Conservation (phyloP, 2,113 vertebrate species). For the Fregata magnificens region DNA sequence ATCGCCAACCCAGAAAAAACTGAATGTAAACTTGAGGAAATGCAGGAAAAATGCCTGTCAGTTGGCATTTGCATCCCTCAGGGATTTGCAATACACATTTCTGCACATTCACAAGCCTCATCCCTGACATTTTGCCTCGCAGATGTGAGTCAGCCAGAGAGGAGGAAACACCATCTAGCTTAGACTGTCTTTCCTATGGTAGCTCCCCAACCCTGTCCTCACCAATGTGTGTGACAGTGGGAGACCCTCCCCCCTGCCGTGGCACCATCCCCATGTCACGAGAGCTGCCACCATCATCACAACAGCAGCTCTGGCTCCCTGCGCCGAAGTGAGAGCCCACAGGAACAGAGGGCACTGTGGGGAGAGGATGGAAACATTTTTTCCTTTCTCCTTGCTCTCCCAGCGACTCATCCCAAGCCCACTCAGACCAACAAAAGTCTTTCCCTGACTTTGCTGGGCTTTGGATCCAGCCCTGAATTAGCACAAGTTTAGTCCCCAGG, state of each 20-base stretch:
- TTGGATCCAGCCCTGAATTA: neutral
- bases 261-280: fast-evolving
- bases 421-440: neutral
- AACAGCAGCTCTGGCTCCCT: neutral
- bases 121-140: neutral
- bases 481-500: fast-evolving
- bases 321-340: fast-evolving
- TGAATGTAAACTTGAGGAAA: neutral
- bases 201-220: neutral
- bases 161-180: neutral
- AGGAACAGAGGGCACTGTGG: neutral
- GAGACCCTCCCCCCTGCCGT: fast-evolving
- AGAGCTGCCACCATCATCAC: neutral
- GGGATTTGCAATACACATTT: neutral
- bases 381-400: neutral
- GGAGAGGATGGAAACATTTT: neutral
- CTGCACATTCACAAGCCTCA: fast-evolving
- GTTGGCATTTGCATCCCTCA: neutral
- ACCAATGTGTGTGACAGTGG: neutral
- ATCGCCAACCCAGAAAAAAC: neutral
- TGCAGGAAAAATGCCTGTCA: neutral
- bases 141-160: neutral
- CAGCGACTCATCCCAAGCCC: neutral
- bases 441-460: neutral
- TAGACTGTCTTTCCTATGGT: fast-evolving